These are phyloP conservation scores for Squalus acanthias DNA, from an alignment of 2,797 vertebrate species.

Conservation along the genomic window DNA sequence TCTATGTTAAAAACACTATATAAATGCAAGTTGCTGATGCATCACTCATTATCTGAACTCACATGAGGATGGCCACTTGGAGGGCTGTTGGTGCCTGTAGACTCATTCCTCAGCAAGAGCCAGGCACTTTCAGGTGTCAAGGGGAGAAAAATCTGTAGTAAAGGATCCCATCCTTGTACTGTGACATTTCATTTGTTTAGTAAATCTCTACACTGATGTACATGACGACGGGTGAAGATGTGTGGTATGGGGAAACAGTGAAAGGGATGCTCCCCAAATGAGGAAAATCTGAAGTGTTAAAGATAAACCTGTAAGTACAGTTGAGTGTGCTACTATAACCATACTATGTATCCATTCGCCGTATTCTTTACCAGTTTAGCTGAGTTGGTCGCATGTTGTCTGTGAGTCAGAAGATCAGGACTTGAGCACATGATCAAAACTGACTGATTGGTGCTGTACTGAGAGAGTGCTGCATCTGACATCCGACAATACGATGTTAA, in stretches of 20 bases:
- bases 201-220: background rate
- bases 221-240: too few relatives aligned
- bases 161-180: background rate
- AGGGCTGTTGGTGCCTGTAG: background rate
- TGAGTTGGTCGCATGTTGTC: background rate
- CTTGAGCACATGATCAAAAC: background rate
- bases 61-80: background rate
- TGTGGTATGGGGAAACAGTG: background rate
- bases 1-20: background rate
- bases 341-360: background rate
- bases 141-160: too few relatives aligned
- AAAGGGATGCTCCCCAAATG: background rate
- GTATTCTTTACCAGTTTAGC: background rate
- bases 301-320: background rate
- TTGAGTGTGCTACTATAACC: background rate
- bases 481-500: background rate
- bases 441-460: background rate
- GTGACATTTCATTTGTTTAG: background rate
- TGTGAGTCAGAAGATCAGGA: background rate
- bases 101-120: too few relatives aligned
- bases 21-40: background rate
- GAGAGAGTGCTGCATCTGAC: background rate
- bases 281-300: background rate
- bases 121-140: background rate
- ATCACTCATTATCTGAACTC: background rate